Percentiles rank a stretch among this genome's conserved stretches.
These are phyloP conservation scores for Squalus acanthias DNA, from an alignment of 2,797 vertebrate genomes.

Conservation along the genomic window DNA sequence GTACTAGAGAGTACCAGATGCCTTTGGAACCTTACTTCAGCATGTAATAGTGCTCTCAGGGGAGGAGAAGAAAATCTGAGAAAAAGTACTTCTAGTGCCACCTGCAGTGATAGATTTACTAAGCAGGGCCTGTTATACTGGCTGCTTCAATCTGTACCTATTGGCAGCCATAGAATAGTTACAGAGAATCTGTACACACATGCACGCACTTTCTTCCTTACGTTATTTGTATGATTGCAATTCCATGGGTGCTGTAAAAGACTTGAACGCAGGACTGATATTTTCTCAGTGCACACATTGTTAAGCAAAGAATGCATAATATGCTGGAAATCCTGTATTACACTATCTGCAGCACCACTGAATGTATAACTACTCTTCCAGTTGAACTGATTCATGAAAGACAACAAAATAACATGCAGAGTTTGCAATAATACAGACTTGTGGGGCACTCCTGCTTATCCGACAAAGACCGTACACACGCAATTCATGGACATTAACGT, in stretches of 20 bases:
- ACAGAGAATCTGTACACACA: neutral
- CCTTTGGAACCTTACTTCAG: neutral
- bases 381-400: neutral
- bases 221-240: neutral
- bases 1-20: neutral
- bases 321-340: neutral
- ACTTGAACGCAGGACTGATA: neutral
- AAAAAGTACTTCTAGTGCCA: conserved; percentile 5
- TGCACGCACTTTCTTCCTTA: neutral
- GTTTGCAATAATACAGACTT: too few species aligned
- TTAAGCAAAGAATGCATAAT: neutral
- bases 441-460: neutral
- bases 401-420: too few species aligned
- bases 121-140: conserved; percentile 2
- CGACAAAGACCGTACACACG: neutral
- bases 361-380: neutral
- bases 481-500: neutral
- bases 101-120: neutral
- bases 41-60: neutral
- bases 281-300: neutral
- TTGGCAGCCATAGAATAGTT: neutral
- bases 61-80: neutral
- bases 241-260: neutral
- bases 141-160: neutral
- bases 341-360: neutral